Percentiles rank a stretch among this genome's conserved stretches.
These are phyloP conservation scores for Cryptoleucopteryx plumbea DNA, from an alignment of 2,113 vertebrate genomes.

Conservation along the genomic window DNA sequence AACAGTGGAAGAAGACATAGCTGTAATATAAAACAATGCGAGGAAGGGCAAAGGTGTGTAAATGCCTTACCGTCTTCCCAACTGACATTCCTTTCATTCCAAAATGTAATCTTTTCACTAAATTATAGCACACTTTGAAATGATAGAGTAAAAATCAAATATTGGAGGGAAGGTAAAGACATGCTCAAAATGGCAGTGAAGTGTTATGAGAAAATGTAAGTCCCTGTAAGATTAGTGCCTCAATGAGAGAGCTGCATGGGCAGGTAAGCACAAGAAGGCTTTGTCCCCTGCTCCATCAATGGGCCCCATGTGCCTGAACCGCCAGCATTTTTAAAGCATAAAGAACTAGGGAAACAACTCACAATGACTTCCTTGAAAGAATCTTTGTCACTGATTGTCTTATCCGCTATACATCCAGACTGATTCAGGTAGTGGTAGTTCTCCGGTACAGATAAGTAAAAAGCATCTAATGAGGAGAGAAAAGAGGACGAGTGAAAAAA, in stretches of 20 bases:
- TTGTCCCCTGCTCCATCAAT: not conserved
- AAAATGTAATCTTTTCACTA: not conserved
- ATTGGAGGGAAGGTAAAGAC: not conserved
- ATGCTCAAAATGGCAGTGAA: not conserved
- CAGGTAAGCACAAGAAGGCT: not conserved
- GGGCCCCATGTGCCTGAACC: not conserved
- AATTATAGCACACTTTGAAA: not conserved
- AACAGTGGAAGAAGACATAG: not conserved
- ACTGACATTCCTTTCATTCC: not conserved
- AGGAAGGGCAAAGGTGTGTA: not conserved
- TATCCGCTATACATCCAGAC: constrained; percentile 80
- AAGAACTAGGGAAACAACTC: constrained; percentile 42
- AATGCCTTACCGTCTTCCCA: not conserved
- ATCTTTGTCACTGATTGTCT: constrained; percentile 85
- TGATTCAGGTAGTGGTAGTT: constrained; percentile 93
- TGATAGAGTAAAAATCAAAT: not conserved
- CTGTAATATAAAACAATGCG: not conserved
- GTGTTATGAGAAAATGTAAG: not conserved
- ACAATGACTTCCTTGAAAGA: constrained; percentile 93
- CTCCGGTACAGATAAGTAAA: constrained; percentile 84
- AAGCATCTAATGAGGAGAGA: constrained; percentile 79
- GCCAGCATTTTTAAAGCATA: not conserved
- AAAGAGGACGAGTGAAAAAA: not conserved
- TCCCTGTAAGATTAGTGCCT: not conserved
- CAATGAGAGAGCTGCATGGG: not conserved